Evolutionary conservation across 2,113 vertebrate genomes (phyloP).

Genomic region (Phaethon lepturus): DNA sequence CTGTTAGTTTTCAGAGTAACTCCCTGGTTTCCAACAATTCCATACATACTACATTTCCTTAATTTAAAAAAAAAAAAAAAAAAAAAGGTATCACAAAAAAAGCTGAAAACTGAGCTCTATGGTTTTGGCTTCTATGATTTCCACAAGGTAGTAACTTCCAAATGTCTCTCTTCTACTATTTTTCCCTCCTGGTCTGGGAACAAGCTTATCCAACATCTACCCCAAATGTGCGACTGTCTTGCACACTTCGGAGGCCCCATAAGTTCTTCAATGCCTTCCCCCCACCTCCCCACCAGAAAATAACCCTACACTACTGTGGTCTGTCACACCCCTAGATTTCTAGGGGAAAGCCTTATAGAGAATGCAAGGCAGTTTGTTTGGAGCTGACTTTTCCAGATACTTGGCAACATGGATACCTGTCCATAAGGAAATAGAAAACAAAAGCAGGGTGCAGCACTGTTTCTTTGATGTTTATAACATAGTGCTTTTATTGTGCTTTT

Average conservation of each 20-base stretch:
- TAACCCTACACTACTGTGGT: no score
- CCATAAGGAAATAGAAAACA: background rate
- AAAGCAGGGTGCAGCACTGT: background rate
- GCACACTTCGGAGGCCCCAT: background rate
- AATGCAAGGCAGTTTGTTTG: background rate
- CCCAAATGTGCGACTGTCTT: rapidly evolving
- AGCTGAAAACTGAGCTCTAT: background rate
- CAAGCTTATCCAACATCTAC: background rate
- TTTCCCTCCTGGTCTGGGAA: background rate
- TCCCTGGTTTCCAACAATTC: no score
- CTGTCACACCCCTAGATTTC: background rate
- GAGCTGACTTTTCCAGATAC: background rate
- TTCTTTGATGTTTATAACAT: background rate
- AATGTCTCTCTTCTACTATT: background rate
- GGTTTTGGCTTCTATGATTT: background rate
- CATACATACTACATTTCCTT: no score
- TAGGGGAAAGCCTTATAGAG: background rate
- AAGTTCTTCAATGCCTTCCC: background rate
- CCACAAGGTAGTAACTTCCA: background rate
- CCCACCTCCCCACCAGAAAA: background rate
- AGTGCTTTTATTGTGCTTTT: background rate
- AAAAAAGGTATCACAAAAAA: background rate
- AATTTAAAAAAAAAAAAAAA: no score
- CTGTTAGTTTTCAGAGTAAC: no score
- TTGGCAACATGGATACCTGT: background rate